Base-by-base conservation (phyloP, 2,113 vertebrate genomes). In the Phaethornis superciliosus region DNA sequence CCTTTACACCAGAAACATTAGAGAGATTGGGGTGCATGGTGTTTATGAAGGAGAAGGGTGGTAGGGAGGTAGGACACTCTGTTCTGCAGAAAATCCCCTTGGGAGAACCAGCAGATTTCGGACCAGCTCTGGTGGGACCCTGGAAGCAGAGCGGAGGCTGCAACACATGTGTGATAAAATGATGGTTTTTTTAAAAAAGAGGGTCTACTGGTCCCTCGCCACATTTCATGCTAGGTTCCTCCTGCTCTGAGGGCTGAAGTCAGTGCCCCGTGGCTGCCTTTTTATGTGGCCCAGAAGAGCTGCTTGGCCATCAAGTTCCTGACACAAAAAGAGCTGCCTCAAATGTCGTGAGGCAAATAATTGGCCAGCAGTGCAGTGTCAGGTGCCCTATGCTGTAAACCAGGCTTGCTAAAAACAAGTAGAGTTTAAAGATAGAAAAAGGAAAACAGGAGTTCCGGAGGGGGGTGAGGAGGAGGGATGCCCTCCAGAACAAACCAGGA, bases 241-340 rank as follows among this genome's bases (percentile, higher is more conserved):
- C 62, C 0, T 0, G 64, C 46, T 32, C 27, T 40, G 40, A 89
- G 47, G 44, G 35, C 26, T 80, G 68, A 91, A 30, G 16, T 63
- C 68, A 75, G 84, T 19, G n/a, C 37, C 64, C 44, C 15, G 20
- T 16, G 22, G 18, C 24, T 68, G 52, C 10, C 30, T 78, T 56
- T 55, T 49, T 4, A 5, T 12, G 15, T 27, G 16, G 55, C 17
- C 60, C 40, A 60, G 62, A 59, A 63, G 58, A 69, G 40, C 40
- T 75, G 51, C 62, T 33, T 65, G 49, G 27, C 11, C 4, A 3
- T 11, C 55, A 52, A 32, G 23, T 7, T 78, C 32, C 51, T 7
- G 7, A 27, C 20, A 49, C 0, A 1, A 68, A 26, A 58, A 55
- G 33, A 1, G 1, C 17, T 64, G 55, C 30, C 67, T 15, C 9